Evolutionary conservation across 2,797 vertebrate species (phyloP), one percentile per base, ranked within the genome.

Genomic region (Aphelocoma californica): DNA sequence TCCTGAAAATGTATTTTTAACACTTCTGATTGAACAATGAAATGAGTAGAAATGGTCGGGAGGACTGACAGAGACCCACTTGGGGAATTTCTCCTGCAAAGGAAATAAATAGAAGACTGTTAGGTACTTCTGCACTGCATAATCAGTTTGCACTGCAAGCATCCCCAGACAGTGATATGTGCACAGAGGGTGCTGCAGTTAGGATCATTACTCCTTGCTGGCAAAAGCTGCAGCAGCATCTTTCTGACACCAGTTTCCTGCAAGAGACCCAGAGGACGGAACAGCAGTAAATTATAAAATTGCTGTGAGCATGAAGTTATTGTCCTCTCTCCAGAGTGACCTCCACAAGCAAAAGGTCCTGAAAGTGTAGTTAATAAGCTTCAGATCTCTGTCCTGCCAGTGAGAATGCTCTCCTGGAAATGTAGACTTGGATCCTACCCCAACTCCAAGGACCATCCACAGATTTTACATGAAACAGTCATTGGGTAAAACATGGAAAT

Each of bases 161-260:
- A 48, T 88, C 78, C 83, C 81, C 77, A 95, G 82, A 65, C 20
- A 79, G 60, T 4, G 60, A 45, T 38, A 67, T 15, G 56, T 53
- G 83, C 61, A 34, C 20, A 71, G 67, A 50, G 71, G 77, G 64
- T 93, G 82, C 80, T 75, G 56, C 77, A 72, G 48, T n/a, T 92
- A 86, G 69, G 92, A 88, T 81, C 79, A 48, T 69, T 86, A 65
- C 38, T 94, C 71, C 81, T 91, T 1, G 0, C 45, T 8, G 6
- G 79, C 75, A 93, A 61, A 69, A 67, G 85, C 72, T 85, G 47
- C 88, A 90, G 86, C 64, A 93, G 81, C 83, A 77, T 65, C 87
- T 78, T 81, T 83, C 83, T 93, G 86, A 94, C 86, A 88, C 67
- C 64, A 44, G 73, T 53, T 86, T 81, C 67, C 80, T 57, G 31